phyloP scores from a whole-genome alignment of 2,888 invertebrate species.

The Macroteleia sp. region DNA sequence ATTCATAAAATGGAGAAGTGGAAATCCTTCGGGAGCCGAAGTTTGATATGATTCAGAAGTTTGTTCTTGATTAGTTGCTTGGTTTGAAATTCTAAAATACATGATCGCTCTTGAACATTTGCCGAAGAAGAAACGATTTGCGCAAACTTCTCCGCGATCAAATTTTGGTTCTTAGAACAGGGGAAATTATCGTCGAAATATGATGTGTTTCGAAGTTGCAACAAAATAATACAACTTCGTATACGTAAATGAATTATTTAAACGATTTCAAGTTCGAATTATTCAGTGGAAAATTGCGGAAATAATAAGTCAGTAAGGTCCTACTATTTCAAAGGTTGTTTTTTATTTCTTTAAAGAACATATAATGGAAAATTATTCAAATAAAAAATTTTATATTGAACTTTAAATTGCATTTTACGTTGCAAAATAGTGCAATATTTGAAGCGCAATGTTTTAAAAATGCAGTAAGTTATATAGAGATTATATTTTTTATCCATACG shows the following conservation, averaged over 20 bases:
- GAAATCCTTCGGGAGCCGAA: constrained; percentile 19
- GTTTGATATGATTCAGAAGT: constrained; percentile 47
- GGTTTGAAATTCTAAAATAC: constrained; percentile 48
- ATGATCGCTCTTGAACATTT: constrained; percentile 33
- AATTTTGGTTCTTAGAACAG: constrained; percentile 26
- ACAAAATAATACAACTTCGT: constrained; percentile 30
- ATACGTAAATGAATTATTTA: constrained; percentile 39
- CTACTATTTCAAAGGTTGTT: too few species aligned
- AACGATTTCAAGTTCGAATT: neutral
- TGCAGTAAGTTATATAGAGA: too few species aligned
- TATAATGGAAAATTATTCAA: too few species aligned
- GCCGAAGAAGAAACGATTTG: constrained; percentile 41
- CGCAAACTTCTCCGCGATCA: constrained; percentile 27
- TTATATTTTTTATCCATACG: too few species aligned
- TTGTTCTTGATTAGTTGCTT: constrained; percentile 50
- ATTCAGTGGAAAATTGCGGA: too few species aligned
- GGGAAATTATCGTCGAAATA: constrained; percentile 23
- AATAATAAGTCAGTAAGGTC: too few species aligned
- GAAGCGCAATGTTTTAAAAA: too few species aligned
- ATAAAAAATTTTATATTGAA: too few species aligned
- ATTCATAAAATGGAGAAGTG: constrained; percentile 35
- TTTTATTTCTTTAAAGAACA: too few species aligned
- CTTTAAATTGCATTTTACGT: too few species aligned
- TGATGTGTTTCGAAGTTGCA: constrained; percentile 23
- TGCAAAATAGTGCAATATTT: too few species aligned